Base-by-base conservation (phyloP, 2,888 invertebrate genomes). In the Aporophyla nigra region DNA sequence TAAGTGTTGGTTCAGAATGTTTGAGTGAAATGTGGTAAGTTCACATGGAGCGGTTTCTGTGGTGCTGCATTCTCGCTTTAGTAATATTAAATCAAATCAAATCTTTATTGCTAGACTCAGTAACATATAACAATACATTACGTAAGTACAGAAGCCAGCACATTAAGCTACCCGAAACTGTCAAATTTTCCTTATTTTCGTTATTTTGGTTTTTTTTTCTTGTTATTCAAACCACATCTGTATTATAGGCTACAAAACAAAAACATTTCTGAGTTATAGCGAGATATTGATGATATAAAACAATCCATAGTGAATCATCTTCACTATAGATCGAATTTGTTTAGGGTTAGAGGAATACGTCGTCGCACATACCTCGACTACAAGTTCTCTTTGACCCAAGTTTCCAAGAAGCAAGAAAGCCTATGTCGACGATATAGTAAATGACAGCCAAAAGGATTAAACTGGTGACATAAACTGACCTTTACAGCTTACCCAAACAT, bases 361-460 rank as follows among this genome's bases (percentile, higher is more conserved):
- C 24, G 24, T 16, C 16, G 9, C 24, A 10, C 10, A 46, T 14
- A 33, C 40, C 54, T 67, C 9, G 16, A 53, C 3, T 10, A n/a
- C 4, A 12, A 43, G n/a, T 71, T 27, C 2, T 46, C 10, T 46
- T n/a, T 58, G 21, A 27, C 0, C 2, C 5, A n/a, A n/a, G n/a
- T 46, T 33, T 0, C 46, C 21, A 9, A 27, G 40, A 63, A 56
- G 58, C 59, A 33, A 62, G 43, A 62, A 62, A 9, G 0, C n/a
- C 9, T n/a, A 40, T 49, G 10, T 53, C 10, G 43, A 43, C 1
- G 43, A 7, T 7, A 43, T n/a, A 53, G 0, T 0, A 1, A 46
- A 73, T 43, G 12, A 56, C n/a, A 24, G 19, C n/a, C 53, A 24
- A 27, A 33, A 16, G 43, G 53, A 74, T 74, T 54, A 49, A 14